Base-by-base conservation (phyloP, 2,113 vertebrate species). In the Centropristis striata region DNA sequence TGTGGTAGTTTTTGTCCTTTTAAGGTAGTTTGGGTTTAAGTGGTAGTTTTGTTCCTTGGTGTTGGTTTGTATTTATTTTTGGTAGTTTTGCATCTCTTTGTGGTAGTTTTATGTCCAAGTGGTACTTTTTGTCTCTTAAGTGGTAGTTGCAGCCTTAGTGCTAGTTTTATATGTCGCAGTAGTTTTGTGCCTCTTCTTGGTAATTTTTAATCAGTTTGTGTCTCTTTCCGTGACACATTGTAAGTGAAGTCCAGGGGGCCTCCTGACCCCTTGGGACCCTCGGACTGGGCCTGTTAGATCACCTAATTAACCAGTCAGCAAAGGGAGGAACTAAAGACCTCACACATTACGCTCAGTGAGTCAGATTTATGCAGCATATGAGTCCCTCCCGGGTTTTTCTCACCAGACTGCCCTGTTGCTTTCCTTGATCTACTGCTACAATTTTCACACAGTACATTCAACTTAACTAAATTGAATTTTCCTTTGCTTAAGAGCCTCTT, bases 401-500 rank as follows among this genome's bases (percentile, higher is more conserved):
- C 46, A 65, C 23, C 5, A 7, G 16, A 8, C 53, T 0, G 2
- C 4, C 21, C 14, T 37, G 27, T 37, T 65, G 32, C 76, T 74
- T 28, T 42, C 2, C 49, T 3, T 53, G 14, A 28, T 53, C n/a
- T 44, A 39, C 27, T 44, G 8, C 74, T 77, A 28, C 51, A 63
- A 27, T 28, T 16, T 77, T 71, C 37, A 61, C 58, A 20, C 10
- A 20, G 13, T 50, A 41, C 2, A 0, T 32, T 55, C 25, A 42
- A 71, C 44, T 69, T 39, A 59, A 55, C 47, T 46, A 15, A 78
- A 85, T 57, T 39, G 2, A 78, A 68, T 77, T 80, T 75, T 14
- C 10, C 16, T 23, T 65, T 12, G 4, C 64, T 80, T 42, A 49
- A 59, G 25, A 64, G 69, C 42, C 23, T 69, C 64, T 59, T 58